A percentile compares a stretch with the other conserved stretches of the same genome.
phyloP scores from a whole-genome alignment of 2,888 invertebrate species.

The Amblyteles armatorius region DNA sequence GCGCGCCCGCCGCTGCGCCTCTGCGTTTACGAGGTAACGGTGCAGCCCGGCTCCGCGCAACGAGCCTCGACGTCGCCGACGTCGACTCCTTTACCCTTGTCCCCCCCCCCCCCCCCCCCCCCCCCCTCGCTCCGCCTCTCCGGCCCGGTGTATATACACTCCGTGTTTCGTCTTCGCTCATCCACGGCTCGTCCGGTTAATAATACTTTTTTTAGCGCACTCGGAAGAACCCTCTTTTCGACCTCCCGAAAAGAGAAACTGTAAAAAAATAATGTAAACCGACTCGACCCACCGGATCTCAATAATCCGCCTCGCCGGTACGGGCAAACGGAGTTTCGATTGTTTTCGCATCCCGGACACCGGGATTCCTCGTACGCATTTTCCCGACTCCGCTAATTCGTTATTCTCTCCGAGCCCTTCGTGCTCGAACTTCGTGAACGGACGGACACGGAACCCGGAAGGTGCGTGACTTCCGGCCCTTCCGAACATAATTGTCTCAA shows the following conservation, averaged over 20 bases:
- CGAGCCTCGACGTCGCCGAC: constrained; percentile 4
- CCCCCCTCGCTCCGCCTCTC: too few relatives aligned
- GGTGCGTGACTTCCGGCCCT: not conserved
- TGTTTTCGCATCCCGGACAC: not conserved
- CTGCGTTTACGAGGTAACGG: constrained; percentile 56
- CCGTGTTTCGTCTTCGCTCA: constrained; percentile 15
- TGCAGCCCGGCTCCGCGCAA: constrained; percentile 66
- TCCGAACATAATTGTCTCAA: not conserved
- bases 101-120: too few relatives aligned
- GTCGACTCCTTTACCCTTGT: constrained; percentile 1
- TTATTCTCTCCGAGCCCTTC: not conserved
- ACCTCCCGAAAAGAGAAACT: not conserved
- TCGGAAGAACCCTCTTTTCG: not conserved
- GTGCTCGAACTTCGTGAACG: not conserved
- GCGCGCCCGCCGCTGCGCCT: not conserved
- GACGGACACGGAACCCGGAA: not conserved
- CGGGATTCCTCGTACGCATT: too few relatives aligned
- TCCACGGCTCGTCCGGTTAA: constrained; percentile 43
- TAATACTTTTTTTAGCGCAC: constrained; percentile 51
- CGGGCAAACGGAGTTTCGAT: not conserved
- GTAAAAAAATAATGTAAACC: too few relatives aligned
- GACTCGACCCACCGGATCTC: not conserved
- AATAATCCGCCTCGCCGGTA: not conserved
- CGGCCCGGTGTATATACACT: constrained; percentile 3
- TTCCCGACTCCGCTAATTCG: too few relatives aligned